A percentile compares a stretch with the other conserved stretches of the same genome.
Evolutionary conservation across 2,888 invertebrate genomes (phyloP).

Genomic region (Eristalis pertinax): DNA sequence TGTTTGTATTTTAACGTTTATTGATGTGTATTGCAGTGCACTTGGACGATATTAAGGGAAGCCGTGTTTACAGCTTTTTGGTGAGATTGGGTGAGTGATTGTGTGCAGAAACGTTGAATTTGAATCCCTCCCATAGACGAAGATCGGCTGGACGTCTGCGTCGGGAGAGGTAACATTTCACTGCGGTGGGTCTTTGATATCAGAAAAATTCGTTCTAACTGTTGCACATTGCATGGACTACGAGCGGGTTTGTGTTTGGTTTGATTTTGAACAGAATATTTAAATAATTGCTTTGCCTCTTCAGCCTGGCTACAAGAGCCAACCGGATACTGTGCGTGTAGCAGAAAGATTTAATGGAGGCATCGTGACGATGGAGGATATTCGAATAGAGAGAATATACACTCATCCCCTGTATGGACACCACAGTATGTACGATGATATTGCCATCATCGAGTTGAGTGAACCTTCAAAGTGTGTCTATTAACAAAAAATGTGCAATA

Average conservation of each 20-base stretch:
- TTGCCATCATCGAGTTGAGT: constrained; percentile 48
- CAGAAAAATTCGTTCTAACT: constrained; percentile 48
- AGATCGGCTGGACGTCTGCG: constrained; percentile 58
- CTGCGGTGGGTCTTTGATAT: constrained; percentile 57
- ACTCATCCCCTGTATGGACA: constrained; percentile 27
- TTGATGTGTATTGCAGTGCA: constrained; percentile 23
- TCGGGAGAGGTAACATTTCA: constrained; percentile 46
- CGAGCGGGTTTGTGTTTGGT: constrained; percentile 38
- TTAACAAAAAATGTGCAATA: too few relatives aligned
- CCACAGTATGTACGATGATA: constrained; percentile 49
- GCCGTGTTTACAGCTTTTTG: constrained; percentile 54
- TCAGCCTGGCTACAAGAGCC: constrained; percentile 40
- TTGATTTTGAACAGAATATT: not conserved
- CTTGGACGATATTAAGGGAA: constrained; percentile 34
- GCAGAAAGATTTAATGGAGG: constrained; percentile 33
- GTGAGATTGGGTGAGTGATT: constrained; percentile 6
- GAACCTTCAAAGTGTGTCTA: constrained; percentile 21
- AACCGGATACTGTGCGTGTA: constrained; percentile 52
- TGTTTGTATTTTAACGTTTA: constrained; percentile 1
- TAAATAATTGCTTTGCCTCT: not conserved
- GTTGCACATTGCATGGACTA: constrained; percentile 56
- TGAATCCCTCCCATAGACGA: constrained; percentile 13
- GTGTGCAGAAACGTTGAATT: not conserved
- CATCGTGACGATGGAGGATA: constrained; percentile 31
- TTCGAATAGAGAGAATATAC: constrained; percentile 39